These are phyloP conservation scores for Leptodactylus fallax DNA, from an alignment of 2,797 vertebrate species.

Conservation along the genomic window DNA sequence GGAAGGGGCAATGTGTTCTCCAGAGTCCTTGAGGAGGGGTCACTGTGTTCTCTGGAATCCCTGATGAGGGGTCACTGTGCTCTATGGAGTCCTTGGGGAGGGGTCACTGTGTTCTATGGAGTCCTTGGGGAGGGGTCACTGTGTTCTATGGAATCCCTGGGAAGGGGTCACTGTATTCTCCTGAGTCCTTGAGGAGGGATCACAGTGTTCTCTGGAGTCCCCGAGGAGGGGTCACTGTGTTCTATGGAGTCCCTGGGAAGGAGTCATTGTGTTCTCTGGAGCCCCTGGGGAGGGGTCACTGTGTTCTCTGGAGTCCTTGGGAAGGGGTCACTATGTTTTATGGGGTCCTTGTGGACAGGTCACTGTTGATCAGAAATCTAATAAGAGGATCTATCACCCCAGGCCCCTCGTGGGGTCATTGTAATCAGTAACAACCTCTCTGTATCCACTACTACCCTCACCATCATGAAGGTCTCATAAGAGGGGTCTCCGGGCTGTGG, in stretches of 20 bases:
- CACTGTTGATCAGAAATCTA: neutral
- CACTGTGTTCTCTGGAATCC: neutral
- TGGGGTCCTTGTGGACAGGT: too few species aligned
- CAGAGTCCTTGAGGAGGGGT: too few species aligned
- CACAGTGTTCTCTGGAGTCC: too few species aligned
- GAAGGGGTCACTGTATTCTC: neutral
- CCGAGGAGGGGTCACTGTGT: too few species aligned
- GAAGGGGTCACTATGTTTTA: neutral
- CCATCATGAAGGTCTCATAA: neutral
- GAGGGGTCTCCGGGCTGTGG: slow-evolving; percentile 13
- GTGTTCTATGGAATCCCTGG: neutral
- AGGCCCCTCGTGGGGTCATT: neutral
- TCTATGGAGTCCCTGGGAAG: neutral
- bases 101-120: too few species aligned
- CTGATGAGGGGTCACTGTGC: neutral
- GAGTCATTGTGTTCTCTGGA: neutral
- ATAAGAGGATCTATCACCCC: too few species aligned
- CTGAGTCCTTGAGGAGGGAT: neutral
- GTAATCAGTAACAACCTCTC: neutral
- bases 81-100: neutral
- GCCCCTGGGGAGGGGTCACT: neutral
- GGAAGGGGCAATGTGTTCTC: too few species aligned
- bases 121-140: too few species aligned
- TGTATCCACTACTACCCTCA: neutral
- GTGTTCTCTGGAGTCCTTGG: too few species aligned